phyloP scores from a whole-genome alignment of 2,113 vertebrate genomes.

The Proterorhinus semilunaris region DNA sequence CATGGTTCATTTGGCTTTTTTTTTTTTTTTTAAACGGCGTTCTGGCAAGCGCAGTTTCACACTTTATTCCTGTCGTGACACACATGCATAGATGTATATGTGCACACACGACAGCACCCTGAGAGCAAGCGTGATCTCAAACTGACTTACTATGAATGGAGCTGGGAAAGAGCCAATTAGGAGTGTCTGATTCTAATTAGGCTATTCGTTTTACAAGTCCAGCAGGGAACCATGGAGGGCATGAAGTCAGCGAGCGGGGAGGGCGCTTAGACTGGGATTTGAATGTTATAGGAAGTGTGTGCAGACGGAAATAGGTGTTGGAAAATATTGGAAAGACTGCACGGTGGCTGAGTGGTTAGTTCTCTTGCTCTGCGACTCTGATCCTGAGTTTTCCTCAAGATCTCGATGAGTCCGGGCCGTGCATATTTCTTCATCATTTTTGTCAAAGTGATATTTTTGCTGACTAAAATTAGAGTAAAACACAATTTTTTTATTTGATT shows the following conservation, averaged over 20 bases:
- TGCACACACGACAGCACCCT: neutral
- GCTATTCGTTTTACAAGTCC: constrained; percentile 58
- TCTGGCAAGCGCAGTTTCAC: constrained; percentile 65
- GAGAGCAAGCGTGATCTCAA: constrained; percentile 56
- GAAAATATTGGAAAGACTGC: no score
- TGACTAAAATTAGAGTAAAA: no score
- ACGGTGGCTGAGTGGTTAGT: no score
- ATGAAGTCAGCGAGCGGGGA: constrained; percentile 40
- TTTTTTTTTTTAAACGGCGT: constrained; percentile 64
- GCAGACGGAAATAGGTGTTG: neutral
- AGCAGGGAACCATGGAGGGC: constrained; percentile 26
- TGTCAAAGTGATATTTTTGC: no score
- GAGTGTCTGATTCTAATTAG: constrained; percentile 69
- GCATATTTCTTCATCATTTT: no score
- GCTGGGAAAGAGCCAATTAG: constrained; percentile 66
- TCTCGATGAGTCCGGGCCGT: no score
- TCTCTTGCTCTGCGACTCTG: no score
- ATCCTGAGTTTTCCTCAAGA: no score
- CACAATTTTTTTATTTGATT: no score
- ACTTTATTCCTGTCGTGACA: constrained; percentile 60
- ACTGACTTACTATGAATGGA: constrained; percentile 63
- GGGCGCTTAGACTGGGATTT: constrained; percentile 26
- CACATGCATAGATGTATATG: constrained; percentile 15
- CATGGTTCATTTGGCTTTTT: constrained; percentile 56
- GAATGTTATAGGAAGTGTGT: constrained; percentile 18